These are phyloP conservation scores for Oreochromis mossambicus DNA, from an alignment of 2,797 vertebrate species.

Conservation along the genomic window DNA sequence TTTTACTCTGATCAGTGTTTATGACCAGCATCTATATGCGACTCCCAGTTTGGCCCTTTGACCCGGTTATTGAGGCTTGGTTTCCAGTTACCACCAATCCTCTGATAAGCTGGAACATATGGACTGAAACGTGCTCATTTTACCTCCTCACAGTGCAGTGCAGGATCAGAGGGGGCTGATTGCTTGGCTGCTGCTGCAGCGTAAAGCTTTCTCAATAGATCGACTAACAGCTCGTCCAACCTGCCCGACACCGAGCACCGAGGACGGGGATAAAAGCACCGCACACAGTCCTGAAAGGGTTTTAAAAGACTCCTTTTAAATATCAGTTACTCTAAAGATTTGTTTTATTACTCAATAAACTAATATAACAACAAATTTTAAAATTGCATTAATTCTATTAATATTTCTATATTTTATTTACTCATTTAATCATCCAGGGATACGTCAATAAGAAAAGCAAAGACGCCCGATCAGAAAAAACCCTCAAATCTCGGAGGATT, in stretches of 20 bases:
- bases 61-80: neutral
- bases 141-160: fast-evolving
- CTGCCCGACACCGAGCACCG: fast-evolving
- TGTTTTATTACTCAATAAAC: neutral
- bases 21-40: fast-evolving
- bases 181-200: neutral
- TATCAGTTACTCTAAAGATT: neutral
- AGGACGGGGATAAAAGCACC: neutral
- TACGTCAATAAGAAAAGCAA: neutral
- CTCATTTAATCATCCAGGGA: fast-evolving
- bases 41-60: neutral
- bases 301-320: neutral
- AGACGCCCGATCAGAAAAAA: neutral
- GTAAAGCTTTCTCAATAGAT: fast-evolving
- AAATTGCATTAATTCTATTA: neutral
- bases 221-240: fast-evolving
- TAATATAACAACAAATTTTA: neutral
- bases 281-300: fast-evolving
- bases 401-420: neutral
- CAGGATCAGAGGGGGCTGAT: too few relatives aligned
- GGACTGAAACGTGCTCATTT: neutral
- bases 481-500: fast-evolving
- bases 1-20: neutral
- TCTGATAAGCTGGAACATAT: neutral
- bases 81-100: neutral